Evolutionary conservation across 1,140 invertebrate species (phyloP), one percentile per base, ranked within the genome.

Genomic region (Neuroterus valhalla): DNA sequence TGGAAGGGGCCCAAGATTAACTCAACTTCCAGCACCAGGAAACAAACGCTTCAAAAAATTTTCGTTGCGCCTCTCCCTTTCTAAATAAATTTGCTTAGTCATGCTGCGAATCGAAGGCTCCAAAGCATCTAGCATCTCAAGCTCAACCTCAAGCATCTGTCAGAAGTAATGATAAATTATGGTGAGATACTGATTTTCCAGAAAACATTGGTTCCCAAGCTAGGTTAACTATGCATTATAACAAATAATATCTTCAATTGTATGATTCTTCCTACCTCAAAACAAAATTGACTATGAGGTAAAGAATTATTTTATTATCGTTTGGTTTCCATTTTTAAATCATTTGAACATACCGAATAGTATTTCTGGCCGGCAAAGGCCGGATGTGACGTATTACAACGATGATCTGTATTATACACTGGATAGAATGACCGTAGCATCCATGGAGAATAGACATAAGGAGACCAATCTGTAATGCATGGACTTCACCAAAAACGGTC

Each of bases 51-150:
- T 76, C 38, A 17, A 48, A 2, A 31, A 71, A 82, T 85, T 86
- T 81, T 70, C 71, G 70, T 70, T 74, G 70, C 74, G 79, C 84
- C 86, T 86, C 74, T 77, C 73, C 76, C 78, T 85, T 86, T 87
- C 77, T 72, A 76, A 72, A 75, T 71, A 75, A 86, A 86, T 84
- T 79, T 82, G 86, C 87, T 85, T 85, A 83, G 86, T 88, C 87
- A 88, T 88, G 69, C 55, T 81, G 6, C n/a, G n/a, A 2, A n/a
- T n/a, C n/a, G n/a, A 38, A 38, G 4, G 31, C 31, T 38, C 31
- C 31, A 38, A 38, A 8, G 31, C n/a, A n/a, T n/a, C n/a, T n/a
- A n/a, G n/a, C n/a, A n/a, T n/a, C n/a, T n/a, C n/a, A n/a, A n/a
- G n/a, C n/a, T n/a, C n/a, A n/a, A n/a, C n/a, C n/a, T n/a, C n/a